phyloP scores from a whole-genome alignment of 35 echinoderm and acorn worm species.

The Apostichopus parvimensis region DNA sequence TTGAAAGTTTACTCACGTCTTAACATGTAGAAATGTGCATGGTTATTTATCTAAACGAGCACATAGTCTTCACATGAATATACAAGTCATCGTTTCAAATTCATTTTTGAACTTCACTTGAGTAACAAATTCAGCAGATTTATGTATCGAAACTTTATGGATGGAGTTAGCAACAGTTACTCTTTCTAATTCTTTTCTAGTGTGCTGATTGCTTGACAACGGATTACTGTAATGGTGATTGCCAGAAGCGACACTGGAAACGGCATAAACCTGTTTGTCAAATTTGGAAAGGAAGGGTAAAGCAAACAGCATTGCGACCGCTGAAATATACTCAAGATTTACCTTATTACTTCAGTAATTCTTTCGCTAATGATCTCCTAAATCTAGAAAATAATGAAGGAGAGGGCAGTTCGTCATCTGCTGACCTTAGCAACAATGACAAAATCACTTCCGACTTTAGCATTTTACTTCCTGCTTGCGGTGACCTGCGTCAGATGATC shows the following conservation, averaged over 20 bases:
- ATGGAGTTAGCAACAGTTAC: no score
- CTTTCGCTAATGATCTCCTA: neutral
- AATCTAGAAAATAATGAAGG: constrained; percentile 2
- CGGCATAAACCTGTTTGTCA: neutral
- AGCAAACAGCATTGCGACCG: neutral
- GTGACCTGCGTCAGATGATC: constrained; percentile 4
- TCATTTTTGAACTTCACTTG: no score
- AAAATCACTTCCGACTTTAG: neutral
- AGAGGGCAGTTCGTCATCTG: no score
- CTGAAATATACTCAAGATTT: neutral
- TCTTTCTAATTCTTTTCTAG: neutral
- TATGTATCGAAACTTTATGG: no score
- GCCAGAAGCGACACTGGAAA: neutral
- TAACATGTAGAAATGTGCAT: no score
- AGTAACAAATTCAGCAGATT: no score
- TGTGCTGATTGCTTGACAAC: constrained; percentile 1
- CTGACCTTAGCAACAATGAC: neutral
- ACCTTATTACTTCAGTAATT: constrained; percentile 11
- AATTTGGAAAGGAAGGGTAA: neutral
- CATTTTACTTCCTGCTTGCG: constrained; percentile 7
- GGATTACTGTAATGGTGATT: neutral
- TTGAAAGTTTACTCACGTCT: no score
- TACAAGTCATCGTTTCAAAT: no score
- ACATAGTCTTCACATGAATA: no score
- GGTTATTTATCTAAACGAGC: no score